Conservation (phyloP, 1,140 invertebrate genomes). For the Ditylenchus dipsaci region DNA sequence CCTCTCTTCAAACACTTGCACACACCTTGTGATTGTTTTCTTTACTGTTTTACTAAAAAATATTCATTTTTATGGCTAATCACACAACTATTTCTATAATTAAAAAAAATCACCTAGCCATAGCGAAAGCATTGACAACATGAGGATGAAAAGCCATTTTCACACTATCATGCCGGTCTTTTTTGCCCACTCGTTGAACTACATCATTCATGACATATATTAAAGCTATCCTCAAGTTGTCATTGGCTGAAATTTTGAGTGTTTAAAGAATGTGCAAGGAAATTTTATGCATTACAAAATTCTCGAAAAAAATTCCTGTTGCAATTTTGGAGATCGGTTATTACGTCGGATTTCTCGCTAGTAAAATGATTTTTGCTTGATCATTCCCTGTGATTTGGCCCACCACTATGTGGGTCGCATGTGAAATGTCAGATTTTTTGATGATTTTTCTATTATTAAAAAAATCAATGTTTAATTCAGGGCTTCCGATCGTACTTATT, state of each 20-base stretch:
- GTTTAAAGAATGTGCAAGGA: no score
- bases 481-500: no score
- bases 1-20: slow-evolving; percentile 47
- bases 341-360: no score
- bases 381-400: no score
- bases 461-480: no score
- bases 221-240: slow-evolving; percentile 41
- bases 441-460: no score
- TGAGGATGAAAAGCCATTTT: slow-evolving; percentile 45
- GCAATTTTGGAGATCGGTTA: no score
- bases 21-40: slow-evolving; percentile 42
- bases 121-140: slow-evolving; percentile 41
- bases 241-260: slow-evolving; percentile 18
- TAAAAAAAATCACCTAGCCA: slow-evolving; percentile 32
- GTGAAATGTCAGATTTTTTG: no score
- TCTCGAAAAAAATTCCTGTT: neutral
- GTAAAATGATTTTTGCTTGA: no score
- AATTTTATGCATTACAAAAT: no score
- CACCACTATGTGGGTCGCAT: no score
- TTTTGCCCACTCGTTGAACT: slow-evolving; percentile 50
- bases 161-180: slow-evolving; percentile 32
- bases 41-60: slow-evolving; percentile 35
- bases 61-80: no score
- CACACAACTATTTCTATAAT: slow-evolving; percentile 35
- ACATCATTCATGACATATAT: slow-evolving; percentile 54